Conservation (phyloP, 37 sponge, comb jelly and placozoan species). For the Ephydatia muelleri region DNA sequence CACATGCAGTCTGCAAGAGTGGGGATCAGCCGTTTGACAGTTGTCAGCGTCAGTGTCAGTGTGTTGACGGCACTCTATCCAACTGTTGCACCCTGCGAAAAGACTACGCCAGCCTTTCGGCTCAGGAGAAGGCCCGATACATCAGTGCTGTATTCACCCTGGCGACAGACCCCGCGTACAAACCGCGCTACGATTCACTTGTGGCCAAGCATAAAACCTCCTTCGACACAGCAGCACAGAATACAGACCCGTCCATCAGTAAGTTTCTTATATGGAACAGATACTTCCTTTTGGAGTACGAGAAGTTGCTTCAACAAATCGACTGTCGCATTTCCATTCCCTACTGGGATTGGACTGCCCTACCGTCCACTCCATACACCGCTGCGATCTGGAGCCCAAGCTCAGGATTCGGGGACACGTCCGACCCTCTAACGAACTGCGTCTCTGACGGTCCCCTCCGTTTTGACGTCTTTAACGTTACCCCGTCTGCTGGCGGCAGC, state of each 20-base stretch:
- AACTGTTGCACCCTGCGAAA: constrained; percentile 61
- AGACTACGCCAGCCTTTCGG: constrained; percentile 45
- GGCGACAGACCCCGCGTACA: constrained; percentile 51
- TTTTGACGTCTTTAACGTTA: constrained; percentile 25
- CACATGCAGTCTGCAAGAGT: constrained; percentile 8
- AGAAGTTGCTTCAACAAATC: constrained; percentile 59
- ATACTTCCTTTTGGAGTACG: constrained; percentile 74
- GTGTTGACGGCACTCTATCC: constrained; percentile 36
- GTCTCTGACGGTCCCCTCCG: constrained; percentile 67
- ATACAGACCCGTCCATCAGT: constrained; percentile 23
- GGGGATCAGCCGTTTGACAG: constrained; percentile 27
- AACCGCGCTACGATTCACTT: constrained; percentile 48
- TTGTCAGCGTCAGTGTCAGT: constrained; percentile 52
- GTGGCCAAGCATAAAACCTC: constrained; percentile 38
- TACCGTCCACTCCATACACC: constrained; percentile 56
- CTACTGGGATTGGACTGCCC: constrained; percentile 74
- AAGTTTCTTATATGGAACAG: constrained; percentile 66
- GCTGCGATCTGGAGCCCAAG: constrained; percentile 50
- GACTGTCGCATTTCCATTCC: constrained; percentile 72
- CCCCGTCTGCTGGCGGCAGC: constrained; percentile 69
- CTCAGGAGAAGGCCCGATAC: constrained; percentile 46
- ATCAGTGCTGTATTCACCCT: constrained; percentile 52
- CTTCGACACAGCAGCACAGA: constrained; percentile 38
- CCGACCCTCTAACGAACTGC: constrained; percentile 37
- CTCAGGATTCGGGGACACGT: constrained; percentile 65